phyloP scores from a whole-genome alignment of 1,140 invertebrate species.

The Heliconius congener region DNA sequence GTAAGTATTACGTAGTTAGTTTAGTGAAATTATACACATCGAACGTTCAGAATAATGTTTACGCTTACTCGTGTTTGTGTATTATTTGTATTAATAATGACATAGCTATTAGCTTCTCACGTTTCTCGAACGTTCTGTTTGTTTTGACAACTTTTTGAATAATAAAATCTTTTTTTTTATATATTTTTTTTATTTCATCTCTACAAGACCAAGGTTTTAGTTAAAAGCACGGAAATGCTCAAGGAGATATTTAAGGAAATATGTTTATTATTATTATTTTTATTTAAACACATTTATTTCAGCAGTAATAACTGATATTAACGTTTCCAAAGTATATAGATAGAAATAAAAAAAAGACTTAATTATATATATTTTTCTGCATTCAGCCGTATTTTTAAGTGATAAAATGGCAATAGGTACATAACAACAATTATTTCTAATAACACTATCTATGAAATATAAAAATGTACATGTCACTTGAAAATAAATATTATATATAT shows the following conservation, averaged over 20 bases:
- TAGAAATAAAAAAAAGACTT: not conserved
- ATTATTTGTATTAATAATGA: slow-evolving; percentile 13
- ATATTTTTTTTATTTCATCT: not conserved
- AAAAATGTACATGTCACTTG: not conserved
- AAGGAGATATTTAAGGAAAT: not conserved
- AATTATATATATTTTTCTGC: not conserved
- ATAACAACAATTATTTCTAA: slow-evolving; percentile 19
- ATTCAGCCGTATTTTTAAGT: not conserved
- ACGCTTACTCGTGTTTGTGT: slow-evolving; percentile 11
- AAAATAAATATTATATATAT: not conserved
- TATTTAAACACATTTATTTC: not conserved
- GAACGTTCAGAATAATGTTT: not conserved
- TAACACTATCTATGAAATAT: slow-evolving; percentile 4
- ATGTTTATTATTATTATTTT: not conserved
- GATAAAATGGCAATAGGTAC: slow-evolving; percentile 8
- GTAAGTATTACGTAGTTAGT: not conserved
- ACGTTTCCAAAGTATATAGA: not conserved
- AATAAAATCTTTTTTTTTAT: not conserved
- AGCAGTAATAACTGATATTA: not conserved
- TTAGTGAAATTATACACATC: not conserved
- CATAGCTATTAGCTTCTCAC: slow-evolving; percentile 18
- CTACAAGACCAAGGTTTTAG: not conserved
- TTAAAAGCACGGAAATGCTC: slow-evolving; percentile 5
- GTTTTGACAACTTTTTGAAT: not conserved
- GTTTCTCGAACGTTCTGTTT: not conserved